These are phyloP conservation scores for Boulengeromyrus knoepffleri DNA, from an alignment of 2,113 vertebrate genomes.

Conservation along the genomic window DNA sequence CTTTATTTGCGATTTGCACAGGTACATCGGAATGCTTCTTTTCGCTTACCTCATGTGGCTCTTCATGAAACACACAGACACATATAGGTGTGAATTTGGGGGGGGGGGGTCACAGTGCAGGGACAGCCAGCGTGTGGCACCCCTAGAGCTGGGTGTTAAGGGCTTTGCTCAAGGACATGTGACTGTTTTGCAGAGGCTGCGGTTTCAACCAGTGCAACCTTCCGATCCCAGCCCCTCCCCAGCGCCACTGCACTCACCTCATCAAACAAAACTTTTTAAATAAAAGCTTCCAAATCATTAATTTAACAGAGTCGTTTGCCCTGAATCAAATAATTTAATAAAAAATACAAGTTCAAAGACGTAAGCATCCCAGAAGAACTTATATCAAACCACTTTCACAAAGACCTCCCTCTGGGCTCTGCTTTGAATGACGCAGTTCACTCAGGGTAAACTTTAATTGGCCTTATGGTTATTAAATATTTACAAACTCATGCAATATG, in stretches of 20 bases:
- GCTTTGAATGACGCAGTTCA: not conserved
- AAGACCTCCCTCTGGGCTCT: not conserved
- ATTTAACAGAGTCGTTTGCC: not conserved
- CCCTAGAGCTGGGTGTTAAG: not conserved
- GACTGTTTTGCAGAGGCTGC: not conserved
- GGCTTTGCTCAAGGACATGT: not conserved
- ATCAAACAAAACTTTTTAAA: not conserved
- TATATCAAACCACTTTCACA: not conserved
- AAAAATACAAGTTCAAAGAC: not conserved
- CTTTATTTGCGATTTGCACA: no score
- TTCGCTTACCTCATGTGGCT: not conserved
- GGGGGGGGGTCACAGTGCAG: not conserved
- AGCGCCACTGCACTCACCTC: not conserved
- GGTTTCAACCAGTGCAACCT: not conserved
- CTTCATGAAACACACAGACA: not conserved
- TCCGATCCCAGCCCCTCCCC: not conserved
- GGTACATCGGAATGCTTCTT: not conserved
- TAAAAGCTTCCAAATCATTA: not conserved
- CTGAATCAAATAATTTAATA: not conserved
- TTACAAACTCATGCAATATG: not conserved
- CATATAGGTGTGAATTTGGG: not conserved
- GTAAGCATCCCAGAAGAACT: not conserved
- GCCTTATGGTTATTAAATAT: not conserved
- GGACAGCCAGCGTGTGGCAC: not conserved
- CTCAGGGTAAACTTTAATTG: constrained; percentile 12